Conservation (phyloP, 37 sponge, comb jelly and placozoan genomes). For the Aphrocallistes beatrix region DNA sequence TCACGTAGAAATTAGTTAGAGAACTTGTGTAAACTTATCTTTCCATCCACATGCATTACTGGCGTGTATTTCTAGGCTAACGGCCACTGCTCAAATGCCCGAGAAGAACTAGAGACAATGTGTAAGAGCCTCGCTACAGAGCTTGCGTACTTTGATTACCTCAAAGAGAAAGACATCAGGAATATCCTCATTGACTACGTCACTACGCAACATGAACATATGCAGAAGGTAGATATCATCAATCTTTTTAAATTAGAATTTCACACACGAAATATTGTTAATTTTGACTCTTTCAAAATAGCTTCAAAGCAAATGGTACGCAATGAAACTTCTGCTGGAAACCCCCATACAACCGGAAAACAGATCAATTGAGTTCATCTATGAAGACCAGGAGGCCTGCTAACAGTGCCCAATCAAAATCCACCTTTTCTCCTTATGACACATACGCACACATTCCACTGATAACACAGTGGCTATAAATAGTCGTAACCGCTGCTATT, state of each 20-base stretch:
- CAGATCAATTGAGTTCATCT: conserved; percentile 51
- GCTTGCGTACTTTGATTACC: conserved; percentile 56
- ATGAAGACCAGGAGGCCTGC: not conserved
- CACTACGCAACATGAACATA: conserved; percentile 39
- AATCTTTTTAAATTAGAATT: too few relatives aligned
- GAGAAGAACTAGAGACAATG: conserved; percentile 77
- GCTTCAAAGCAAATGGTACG: conserved; percentile 74
- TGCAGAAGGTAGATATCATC: conserved; percentile 64
- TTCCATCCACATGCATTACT: too few relatives aligned
- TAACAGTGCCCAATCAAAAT: not conserved
- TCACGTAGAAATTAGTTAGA: too few relatives aligned
- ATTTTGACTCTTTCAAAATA: too few relatives aligned
- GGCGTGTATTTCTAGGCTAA: conserved; percentile 49
- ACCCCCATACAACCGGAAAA: conserved; percentile 33
- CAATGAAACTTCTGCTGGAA: conserved; percentile 53
- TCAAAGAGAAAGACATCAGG: conserved; percentile 61
- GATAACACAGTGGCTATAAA: too few relatives aligned
- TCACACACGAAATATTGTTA: too few relatives aligned
- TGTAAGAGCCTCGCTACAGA: conserved; percentile 52
- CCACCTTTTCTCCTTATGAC: too few relatives aligned
- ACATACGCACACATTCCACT: too few relatives aligned
- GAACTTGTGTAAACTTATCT: too few relatives aligned
- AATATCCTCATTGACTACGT: conserved; percentile 53
- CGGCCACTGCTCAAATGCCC: conserved; percentile 55
- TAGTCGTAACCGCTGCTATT: too few relatives aligned